phyloP scores from a whole-genome alignment of 1,140 invertebrate species.

The Cydia pomonella region DNA sequence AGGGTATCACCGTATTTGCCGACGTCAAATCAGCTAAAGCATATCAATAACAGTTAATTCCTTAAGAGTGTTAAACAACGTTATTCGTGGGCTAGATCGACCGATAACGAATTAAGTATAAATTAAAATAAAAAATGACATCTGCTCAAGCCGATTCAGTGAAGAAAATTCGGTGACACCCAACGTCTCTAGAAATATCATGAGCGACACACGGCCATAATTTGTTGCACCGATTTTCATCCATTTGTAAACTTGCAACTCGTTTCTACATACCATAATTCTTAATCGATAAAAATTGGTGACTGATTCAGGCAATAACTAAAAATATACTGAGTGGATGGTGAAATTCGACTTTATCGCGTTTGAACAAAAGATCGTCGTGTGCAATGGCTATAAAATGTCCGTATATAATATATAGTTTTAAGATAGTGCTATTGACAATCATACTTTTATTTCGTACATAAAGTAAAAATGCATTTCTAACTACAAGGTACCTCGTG shows the following conservation, averaged over 20 bases:
- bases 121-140: background rate
- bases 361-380: background rate
- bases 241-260: background rate
- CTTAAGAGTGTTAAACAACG: too few relatives aligned
- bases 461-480: background rate
- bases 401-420: background rate
- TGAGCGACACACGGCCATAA: background rate
- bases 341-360: background rate
- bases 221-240: background rate
- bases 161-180: background rate
- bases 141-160: background rate
- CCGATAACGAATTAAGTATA: background rate
- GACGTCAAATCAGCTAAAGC: background rate
- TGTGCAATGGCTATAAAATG: background rate
- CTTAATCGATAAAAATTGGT: too few relatives aligned
- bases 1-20: background rate
- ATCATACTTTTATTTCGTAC: background rate
- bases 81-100: too few relatives aligned
- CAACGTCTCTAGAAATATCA: background rate
- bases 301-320: too few relatives aligned
- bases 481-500: slow-evolving; percentile 1
- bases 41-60: too few relatives aligned
- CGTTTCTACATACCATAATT: too few relatives aligned
- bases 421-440: background rate
- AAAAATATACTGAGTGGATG: too few relatives aligned